A percentile compares a stretch with the other conserved stretches of the same genome.
These are phyloP conservation scores for Eunapius fragilis DNA, from an alignment of 37 sponge, comb jelly and placozoan genomes.

Conservation along the genomic window DNA sequence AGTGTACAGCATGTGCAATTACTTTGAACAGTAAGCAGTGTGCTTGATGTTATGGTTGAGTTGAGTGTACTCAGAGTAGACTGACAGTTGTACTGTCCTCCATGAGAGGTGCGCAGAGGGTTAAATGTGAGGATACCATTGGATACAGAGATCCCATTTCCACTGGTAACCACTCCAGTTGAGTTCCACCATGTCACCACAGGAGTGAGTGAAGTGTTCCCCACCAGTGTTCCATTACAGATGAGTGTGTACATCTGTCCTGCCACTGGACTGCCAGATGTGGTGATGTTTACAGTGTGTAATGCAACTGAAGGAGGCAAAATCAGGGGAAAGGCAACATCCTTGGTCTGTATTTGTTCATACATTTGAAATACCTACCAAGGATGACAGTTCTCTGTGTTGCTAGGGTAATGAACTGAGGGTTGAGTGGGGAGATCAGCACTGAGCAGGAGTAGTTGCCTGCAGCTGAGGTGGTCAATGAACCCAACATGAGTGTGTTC, in stretches of 20 bases:
- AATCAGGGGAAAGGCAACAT: too few relatives aligned
- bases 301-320: not conserved
- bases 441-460: too few relatives aligned
- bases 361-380: not conserved
- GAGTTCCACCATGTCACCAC: not conserved
- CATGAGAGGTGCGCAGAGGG: constrained; percentile 38
- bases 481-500: not conserved
- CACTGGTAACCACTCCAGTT: not conserved
- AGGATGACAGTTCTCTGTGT: not conserved
- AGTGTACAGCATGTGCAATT: not conserved
- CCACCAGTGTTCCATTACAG: not conserved
- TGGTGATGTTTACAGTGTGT: not conserved
- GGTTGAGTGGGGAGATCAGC: too few relatives aligned
- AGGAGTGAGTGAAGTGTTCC: not conserved
- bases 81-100: constrained; percentile 41
- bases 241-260: constrained; percentile 34
- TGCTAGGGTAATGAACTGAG: too few relatives aligned
- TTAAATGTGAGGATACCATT: constrained; percentile 11
- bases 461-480: not conserved
- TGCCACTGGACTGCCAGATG: constrained; percentile 10
- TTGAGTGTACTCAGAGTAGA: not conserved
- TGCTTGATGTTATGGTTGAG: not conserved
- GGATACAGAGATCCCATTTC: not conserved
- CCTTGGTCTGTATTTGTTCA: too few relatives aligned
- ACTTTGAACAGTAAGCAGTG: constrained; percentile 17